Percentiles rank a stretch among this genome's conserved stretches.
These are phyloP conservation scores for Cyrtodaria siliqua DNA, from an alignment of 2,888 invertebrate species.

Conservation along the genomic window DNA sequence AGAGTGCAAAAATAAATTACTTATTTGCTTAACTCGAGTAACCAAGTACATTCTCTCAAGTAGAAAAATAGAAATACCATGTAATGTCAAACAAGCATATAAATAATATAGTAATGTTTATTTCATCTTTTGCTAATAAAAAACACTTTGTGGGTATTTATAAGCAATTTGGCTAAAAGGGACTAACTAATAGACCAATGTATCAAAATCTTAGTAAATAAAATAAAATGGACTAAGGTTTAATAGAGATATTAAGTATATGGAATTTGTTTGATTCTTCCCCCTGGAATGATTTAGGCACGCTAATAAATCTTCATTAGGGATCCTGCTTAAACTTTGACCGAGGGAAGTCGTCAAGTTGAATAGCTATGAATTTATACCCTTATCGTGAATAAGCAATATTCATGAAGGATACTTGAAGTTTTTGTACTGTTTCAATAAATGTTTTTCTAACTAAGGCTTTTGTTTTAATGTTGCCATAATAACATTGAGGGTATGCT, in stretches of 20 bases:
- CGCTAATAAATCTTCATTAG: background rate
- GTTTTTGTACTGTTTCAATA: no score
- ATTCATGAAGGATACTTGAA: no score
- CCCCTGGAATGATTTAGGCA: background rate
- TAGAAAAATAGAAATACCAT: background rate
- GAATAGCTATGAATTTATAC: background rate
- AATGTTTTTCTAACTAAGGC: no score
- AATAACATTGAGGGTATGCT: no score
- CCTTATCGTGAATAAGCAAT: background rate
- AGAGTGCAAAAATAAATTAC: constrained; percentile 18
- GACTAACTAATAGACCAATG: background rate
- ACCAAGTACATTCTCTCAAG: constrained; percentile 7
- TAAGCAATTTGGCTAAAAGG: background rate
- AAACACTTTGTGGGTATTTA: constrained; percentile 4
- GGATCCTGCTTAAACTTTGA: background rate
- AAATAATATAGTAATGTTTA: constrained; percentile 1
- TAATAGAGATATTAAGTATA: constrained; percentile 12
- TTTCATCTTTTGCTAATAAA: constrained; percentile 12
- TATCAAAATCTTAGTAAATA: constrained; percentile 16
- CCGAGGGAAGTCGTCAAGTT: background rate
- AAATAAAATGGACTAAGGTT: constrained; percentile 6
- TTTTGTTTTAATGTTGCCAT: no score
- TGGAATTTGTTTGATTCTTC: constrained; percentile 10
- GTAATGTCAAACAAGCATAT: background rate
- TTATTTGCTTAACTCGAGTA: constrained; percentile 5